A percentile compares a stretch with the other conserved stretches of the same genome.
phyloP scores from a whole-genome alignment of 2,888 invertebrate genomes.

The Aethes cnicana region DNA sequence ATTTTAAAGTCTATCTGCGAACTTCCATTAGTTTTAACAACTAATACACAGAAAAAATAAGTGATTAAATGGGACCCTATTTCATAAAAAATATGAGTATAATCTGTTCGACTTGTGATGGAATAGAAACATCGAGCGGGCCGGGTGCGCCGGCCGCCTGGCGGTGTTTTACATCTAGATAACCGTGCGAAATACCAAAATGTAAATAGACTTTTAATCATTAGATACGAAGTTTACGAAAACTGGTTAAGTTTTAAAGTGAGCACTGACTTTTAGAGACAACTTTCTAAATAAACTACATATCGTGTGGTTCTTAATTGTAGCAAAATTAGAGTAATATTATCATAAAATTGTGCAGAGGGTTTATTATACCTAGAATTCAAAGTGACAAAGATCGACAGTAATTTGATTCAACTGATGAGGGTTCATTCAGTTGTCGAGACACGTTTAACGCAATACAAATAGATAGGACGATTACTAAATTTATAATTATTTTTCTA shows the following conservation, averaged over 20 bases:
- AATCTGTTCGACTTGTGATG: not conserved
- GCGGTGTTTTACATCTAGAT: slow-evolving; percentile 15
- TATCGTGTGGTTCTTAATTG: slow-evolving; percentile 24
- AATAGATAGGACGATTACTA: slow-evolving; percentile 24
- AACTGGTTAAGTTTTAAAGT: slow-evolving; percentile 23
- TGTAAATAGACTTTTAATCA: slow-evolving; percentile 22
- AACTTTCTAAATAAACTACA: slow-evolving; percentile 28
- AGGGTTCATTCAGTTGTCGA: slow-evolving; percentile 21
- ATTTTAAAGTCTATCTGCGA: slow-evolving; percentile 7
- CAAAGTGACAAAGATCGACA: slow-evolving; percentile 23
- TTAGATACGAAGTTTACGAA: slow-evolving; percentile 24
- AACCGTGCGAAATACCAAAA: slow-evolving; percentile 26
- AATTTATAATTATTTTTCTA: slow-evolving; percentile 27
- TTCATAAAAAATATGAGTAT: not conserved
- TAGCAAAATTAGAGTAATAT: slow-evolving; percentile 22
- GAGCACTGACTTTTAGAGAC: slow-evolving; percentile 18
- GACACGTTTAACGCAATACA: slow-evolving; percentile 15
- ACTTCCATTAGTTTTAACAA: not conserved
- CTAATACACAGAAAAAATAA: too few relatives aligned
- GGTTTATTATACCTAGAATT: slow-evolving; percentile 25
- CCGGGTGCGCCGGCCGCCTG: not conserved
- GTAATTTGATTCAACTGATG: slow-evolving; percentile 16
- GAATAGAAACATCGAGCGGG: not conserved
- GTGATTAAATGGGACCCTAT: slow-evolving; percentile 4
- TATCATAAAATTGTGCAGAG: slow-evolving; percentile 29